Base-by-base conservation (phyloP, 2,888 invertebrate genomes). In the Cheilosia vulpina region DNA sequence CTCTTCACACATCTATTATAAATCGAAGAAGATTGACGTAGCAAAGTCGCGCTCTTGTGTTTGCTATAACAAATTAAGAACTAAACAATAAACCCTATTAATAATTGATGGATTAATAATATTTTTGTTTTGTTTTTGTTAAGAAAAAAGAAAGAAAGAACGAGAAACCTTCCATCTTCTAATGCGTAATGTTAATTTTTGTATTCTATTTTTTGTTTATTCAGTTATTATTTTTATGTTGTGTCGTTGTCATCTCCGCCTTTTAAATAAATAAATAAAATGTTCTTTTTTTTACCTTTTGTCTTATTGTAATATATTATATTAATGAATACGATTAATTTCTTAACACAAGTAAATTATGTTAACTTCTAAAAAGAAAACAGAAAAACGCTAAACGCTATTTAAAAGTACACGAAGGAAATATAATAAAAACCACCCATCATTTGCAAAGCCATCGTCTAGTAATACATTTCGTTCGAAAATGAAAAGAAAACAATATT, bases 251-350 rank as follows among this genome's bases (percentile, higher is more conserved):
- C 55, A 6, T 31, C 6, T 31, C 41, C 41, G 13, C 31, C 31
- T 13, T 19, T 31, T 47, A 34, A 45, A 55, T 27, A 45, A 57
- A 43, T 3, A 72, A 41, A 7, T 57, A 73, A 55, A 4, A 63
- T 65, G 38, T 76, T 43, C 31, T 41, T 58, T 58, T 34, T 53
- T 58, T 45, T 41, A 21, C 55, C 65, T 50, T 85, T 71, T 82
- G 71, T 72, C 77, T 85, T 71, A 71, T 84, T 85, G 85, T 85
- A 85, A 85, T 85, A 85, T 85, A 85, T 83, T 80, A 85, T 81
- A 68, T 68, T 81, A 62, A 69, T 57, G 52, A 85, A 80, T 38
- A 60, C 38, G 15, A 73, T 62, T 52, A 72, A 68, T 78, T 71
- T 60, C 43, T 77, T 6, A 66, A 72, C 19, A 53, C 27, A 38